Evolutionary conservation across 2,113 vertebrate species (phyloP).

Genomic region (Nothoprocta perdicaria): DNA sequence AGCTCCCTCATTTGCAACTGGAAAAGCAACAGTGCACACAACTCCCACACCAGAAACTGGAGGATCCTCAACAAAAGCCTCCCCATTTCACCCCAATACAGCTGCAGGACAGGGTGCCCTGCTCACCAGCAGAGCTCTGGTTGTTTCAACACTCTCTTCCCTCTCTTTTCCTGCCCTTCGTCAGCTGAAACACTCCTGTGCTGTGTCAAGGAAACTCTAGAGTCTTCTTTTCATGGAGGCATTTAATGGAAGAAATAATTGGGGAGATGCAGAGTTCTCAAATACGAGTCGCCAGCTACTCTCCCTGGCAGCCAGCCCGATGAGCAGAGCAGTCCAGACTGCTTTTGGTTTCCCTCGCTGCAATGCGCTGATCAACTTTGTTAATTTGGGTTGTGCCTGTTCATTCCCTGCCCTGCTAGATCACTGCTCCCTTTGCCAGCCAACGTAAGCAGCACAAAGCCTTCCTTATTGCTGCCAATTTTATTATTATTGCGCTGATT

Average conservation of each 20-base stretch:
- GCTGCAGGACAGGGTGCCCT: not conserved
- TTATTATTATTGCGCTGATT: constrained; percentile 46
- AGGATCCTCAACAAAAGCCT: not conserved
- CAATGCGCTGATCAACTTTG: constrained; percentile 26
- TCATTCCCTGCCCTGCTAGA: constrained; percentile 35
- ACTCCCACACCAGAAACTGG: not conserved
- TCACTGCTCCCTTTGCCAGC: constrained; percentile 37
- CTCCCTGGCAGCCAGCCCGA: not conserved
- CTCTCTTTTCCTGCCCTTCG: not conserved
- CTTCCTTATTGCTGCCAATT: constrained; percentile 42
- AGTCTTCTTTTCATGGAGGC: not conserved
- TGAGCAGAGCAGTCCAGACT: not conserved
- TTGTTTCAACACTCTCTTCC: not conserved
- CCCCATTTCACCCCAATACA: not conserved
- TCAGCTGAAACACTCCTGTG: not conserved
- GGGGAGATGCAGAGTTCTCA: not conserved
- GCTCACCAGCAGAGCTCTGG: not conserved
- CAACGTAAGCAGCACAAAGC: constrained; percentile 41
- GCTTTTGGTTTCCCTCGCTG: constrained; percentile 8
- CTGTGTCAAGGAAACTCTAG: not conserved
- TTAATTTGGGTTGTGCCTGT: constrained; percentile 47
- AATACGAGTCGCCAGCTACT: not conserved
- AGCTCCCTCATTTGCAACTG: not conserved
- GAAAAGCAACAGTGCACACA: not conserved
- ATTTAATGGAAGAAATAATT: not conserved